Evolutionary conservation across 2,797 vertebrate species (phyloP).

Genomic region (Pangasius djambal): DNA sequence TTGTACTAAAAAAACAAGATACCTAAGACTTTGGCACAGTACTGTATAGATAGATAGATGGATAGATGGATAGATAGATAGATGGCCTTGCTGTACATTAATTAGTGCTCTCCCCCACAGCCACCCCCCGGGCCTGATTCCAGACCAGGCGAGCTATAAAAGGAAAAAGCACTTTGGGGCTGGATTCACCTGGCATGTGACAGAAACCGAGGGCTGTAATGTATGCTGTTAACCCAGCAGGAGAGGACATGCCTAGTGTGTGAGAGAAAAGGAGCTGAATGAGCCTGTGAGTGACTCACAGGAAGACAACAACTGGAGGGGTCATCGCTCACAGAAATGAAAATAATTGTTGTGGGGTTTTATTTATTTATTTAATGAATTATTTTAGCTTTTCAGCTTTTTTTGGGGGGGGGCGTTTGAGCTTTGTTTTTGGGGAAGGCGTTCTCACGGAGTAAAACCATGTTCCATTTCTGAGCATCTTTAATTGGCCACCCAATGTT

Average conservation of each 20-base stretch:
- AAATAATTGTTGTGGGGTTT: slow-evolving; percentile 21
- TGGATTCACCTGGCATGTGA: slow-evolving; percentile 57
- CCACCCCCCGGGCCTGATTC: background rate
- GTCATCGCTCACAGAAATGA: slow-evolving; percentile 45
- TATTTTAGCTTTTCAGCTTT: background rate
- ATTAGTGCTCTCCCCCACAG: too few relatives aligned
- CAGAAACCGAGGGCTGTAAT: slow-evolving; percentile 45
- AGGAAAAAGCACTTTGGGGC: slow-evolving; percentile 41
- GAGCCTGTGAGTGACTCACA: slow-evolving; percentile 53
- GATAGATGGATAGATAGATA: too few relatives aligned
- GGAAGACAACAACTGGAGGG: slow-evolving; percentile 60
- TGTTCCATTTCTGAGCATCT: background rate
- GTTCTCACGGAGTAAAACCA: background rate
- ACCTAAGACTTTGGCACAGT: too few relatives aligned
- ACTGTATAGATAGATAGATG: too few relatives aligned
- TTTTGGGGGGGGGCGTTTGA: background rate
- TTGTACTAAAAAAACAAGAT: too few relatives aligned
- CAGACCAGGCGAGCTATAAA: slow-evolving; percentile 31
- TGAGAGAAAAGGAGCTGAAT: slow-evolving; percentile 51
- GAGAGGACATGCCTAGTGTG: slow-evolving; percentile 40
- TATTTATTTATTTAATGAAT: background rate
- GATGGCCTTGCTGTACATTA: too few relatives aligned
- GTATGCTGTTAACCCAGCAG: slow-evolving; percentile 61
- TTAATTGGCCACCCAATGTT: background rate
- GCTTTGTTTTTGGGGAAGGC: background rate